Percentiles rank a stretch among this genome's conserved stretches.
Conservation (phyloP, 2,888 invertebrate species). For the Agelastica alni region DNA sequence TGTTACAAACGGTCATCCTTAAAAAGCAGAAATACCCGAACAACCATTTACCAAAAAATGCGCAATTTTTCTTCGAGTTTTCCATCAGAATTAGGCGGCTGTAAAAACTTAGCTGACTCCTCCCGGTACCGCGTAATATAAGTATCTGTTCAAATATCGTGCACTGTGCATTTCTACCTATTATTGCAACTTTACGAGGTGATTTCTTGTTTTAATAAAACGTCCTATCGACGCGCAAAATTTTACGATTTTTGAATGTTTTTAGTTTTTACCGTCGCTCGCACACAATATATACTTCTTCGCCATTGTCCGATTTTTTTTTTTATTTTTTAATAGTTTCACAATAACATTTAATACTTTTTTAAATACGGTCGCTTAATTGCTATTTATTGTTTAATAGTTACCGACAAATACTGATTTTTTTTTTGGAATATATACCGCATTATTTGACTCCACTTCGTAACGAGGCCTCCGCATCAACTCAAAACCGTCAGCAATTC, state of each 20-base stretch:
- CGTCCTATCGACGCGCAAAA: slow-evolving; percentile 49
- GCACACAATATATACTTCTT: slow-evolving; percentile 22
- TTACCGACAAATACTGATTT: slow-evolving; percentile 44
- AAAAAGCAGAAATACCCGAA: too few species aligned
- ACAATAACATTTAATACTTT: slow-evolving; percentile 52
- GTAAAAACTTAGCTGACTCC: too few species aligned
- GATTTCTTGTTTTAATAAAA: slow-evolving; percentile 31
- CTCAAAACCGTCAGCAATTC: slow-evolving; percentile 51
- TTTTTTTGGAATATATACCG: slow-evolving; percentile 20
- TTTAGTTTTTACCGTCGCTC: slow-evolving; percentile 12
- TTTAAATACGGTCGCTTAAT: slow-evolving; percentile 45
- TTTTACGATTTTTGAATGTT: slow-evolving; percentile 27
- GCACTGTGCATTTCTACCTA: slow-evolving; percentile 48
- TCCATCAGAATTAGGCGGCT: too few species aligned
- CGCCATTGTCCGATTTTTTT: slow-evolving; percentile 26
- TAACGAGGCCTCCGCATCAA: slow-evolving; percentile 39
- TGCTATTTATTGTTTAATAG: slow-evolving; percentile 47
- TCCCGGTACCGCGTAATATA: slow-evolving; percentile 6
- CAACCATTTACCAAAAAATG: too few species aligned
- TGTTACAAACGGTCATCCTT: too few species aligned
- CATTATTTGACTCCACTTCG: slow-evolving; percentile 44
- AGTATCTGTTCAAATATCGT: slow-evolving; percentile 39
- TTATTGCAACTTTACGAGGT: slow-evolving; percentile 46
- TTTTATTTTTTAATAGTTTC: slow-evolving; percentile 43
- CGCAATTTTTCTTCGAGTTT: too few species aligned